These are phyloP conservation scores for Drosophila paramelanica DNA, from an alignment of 2,888 invertebrate species.

Conservation along the genomic window DNA sequence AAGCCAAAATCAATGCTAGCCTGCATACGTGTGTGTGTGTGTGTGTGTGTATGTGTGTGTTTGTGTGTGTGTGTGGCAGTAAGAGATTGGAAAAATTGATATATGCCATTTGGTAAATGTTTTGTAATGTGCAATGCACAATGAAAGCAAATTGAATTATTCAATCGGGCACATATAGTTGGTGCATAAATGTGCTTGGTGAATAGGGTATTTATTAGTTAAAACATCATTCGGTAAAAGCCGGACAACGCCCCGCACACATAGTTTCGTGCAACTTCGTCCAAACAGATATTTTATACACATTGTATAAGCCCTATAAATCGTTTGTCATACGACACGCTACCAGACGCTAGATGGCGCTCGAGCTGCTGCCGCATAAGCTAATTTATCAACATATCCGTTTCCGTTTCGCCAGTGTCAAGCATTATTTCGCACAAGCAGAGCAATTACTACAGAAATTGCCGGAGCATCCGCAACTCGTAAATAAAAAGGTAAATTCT, in stretches of 20 bases:
- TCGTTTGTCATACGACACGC: constrained; percentile 4
- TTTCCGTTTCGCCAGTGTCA: constrained; percentile 13
- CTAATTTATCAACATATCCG: constrained; percentile 52
- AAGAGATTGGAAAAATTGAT: constrained; percentile 62
- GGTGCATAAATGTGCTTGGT: background rate
- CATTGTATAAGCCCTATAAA: constrained; percentile 7
- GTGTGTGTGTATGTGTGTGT: constrained; percentile 4
- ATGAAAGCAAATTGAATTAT: constrained; percentile 69
- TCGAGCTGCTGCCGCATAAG: background rate
- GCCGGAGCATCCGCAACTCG: constrained; percentile 33
- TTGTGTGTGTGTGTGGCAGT: constrained; percentile 20
- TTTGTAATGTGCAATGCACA: constrained; percentile 54
- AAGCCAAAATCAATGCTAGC: constrained; percentile 64
- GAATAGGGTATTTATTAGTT: constrained; percentile 3
- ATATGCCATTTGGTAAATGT: constrained; percentile 64
- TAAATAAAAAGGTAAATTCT: constrained; percentile 64
- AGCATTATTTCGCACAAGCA: background rate
- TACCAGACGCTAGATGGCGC: constrained; percentile 8
- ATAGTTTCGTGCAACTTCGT: no score
- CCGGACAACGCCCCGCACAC: no score
- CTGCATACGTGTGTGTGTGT: background rate
- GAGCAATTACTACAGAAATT: constrained; percentile 50
- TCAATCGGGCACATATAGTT: constrained; percentile 34
- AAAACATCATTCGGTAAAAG: background rate
- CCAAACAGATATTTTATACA: constrained; percentile 1